Evolutionary conservation across 1,140 invertebrate species (phyloP), one percentile per base, ranked within the genome.

Genomic region (Ylistrum balloti): DNA sequence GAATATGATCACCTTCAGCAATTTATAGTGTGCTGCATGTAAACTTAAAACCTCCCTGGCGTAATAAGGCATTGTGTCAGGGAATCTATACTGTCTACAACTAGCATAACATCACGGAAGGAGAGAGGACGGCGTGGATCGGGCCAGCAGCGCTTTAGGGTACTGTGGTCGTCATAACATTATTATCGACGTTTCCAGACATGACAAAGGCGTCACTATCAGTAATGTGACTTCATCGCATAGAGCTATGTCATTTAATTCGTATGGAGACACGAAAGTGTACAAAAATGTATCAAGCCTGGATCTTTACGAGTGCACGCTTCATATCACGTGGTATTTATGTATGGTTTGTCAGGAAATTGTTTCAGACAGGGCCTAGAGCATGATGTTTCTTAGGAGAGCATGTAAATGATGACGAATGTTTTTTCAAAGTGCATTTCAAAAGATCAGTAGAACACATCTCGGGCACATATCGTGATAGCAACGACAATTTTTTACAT

Each of bases 11-110:
- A 74, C 13, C 56, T 22, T 74, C 56, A 74, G 22, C 13, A 28
- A n/a, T n/a, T n/a, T n/a, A n/a, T n/a, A n/a, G n/a, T n/a, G n/a
- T n/a, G n/a, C 0, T 28, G 17, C 28, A 74, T 28, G 56, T 74
- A 74, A 28, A 74, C n/a, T 74, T 74, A 74, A 74, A 74, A n/a
- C 56, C 22, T 74, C 56, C 22, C 56, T 74, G 56, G n/a, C 56
- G 22, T 74, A 74, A 74, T 74, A 28, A n/a, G 13, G 11, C n/a
- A n/a, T 74, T 74, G n/a, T 74, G 28, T 0, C 45, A 17, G 11
- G 11, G 45, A 22, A 48, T 48, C 45, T 20, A 48, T 48, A 48
- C 45, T 48, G 45, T 48, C 45, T 48, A 22, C 45, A 48, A 20
- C 2, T 20, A 48, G 11, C 3, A 48, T 48, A 17, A 1, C 45